These are phyloP conservation scores for Sminthurinus aureus DNA, from an alignment of 2,888 invertebrate species.

Conservation along the genomic window DNA sequence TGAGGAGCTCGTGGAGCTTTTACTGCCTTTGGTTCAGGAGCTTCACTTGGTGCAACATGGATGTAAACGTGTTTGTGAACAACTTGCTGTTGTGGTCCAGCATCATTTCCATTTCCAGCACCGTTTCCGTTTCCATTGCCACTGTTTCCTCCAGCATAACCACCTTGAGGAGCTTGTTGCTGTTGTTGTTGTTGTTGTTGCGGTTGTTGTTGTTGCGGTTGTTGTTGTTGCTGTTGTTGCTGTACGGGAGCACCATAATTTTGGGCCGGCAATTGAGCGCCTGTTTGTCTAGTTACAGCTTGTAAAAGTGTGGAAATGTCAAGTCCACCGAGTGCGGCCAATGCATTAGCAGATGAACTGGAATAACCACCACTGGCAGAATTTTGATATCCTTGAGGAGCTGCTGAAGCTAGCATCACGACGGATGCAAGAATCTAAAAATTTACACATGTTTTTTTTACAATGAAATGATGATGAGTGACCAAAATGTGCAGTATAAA, in stretches of 20 bases:
- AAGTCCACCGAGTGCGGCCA: conserved; percentile 22
- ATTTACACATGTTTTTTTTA: conserved; percentile 58
- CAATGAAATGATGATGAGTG: conserved; percentile 58
- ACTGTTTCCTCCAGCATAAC: conserved; percentile 32
- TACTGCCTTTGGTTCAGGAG: conserved; percentile 33
- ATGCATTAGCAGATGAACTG: background rate
- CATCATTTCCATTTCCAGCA: background rate
- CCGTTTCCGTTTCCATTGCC: conserved; percentile 18
- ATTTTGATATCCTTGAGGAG: conserved; percentile 47
- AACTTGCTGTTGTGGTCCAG: conserved; percentile 5
- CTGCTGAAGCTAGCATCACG: conserved; percentile 60
- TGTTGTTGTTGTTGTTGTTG: conserved; percentile 15
- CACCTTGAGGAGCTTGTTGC: conserved; percentile 23
- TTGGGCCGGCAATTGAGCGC: background rate
- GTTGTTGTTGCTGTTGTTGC: background rate
- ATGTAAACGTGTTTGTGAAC: conserved; percentile 43
- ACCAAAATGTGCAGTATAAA: background rate
- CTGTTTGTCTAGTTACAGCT: conserved; percentile 16
- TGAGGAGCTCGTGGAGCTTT: conserved; percentile 34
- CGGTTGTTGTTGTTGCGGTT: background rate
- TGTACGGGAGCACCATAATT: conserved; percentile 22
- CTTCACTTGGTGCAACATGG: conserved; percentile 38
- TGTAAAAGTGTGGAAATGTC: conserved; percentile 36
- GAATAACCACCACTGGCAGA: conserved; percentile 27
- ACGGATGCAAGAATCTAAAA: conserved; percentile 61